phyloP scores from a whole-genome alignment of 1,140 invertebrate genomes.

The Alviniconcha marisindica region DNA sequence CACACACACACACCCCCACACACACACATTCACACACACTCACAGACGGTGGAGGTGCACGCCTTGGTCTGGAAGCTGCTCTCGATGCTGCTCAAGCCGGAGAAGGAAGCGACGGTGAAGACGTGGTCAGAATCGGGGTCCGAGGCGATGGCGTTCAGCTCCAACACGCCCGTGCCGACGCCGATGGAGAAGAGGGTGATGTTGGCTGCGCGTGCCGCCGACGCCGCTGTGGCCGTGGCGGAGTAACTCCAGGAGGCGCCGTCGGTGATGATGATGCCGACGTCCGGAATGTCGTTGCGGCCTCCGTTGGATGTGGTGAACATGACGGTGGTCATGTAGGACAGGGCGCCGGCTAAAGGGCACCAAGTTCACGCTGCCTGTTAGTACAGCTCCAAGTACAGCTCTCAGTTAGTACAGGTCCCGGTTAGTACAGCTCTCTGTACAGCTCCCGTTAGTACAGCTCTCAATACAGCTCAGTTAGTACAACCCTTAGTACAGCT shows the following conservation, averaged over 20 bases:
- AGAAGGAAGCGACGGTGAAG: background rate
- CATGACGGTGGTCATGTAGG: background rate
- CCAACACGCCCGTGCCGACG: background rate
- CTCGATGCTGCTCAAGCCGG: background rate
- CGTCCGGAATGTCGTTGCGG: background rate
- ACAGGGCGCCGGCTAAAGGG: background rate
- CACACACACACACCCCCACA: background rate
- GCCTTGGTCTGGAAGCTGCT: conserved; percentile 2
- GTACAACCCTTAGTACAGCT: too few species aligned
- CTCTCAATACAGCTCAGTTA: too few species aligned
- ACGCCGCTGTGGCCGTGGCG: background rate
- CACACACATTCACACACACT: background rate
- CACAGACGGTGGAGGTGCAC: background rate
- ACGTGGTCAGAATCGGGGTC: conserved; percentile 15
- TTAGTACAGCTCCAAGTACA: too few species aligned
- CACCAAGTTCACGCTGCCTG: too few species aligned
- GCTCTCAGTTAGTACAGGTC: too few species aligned
- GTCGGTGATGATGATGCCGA: conserved; percentile 21
- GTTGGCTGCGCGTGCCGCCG: background rate
- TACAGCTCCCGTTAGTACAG: too few species aligned
- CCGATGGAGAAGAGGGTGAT: conserved; percentile 11
- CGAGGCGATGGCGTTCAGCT: background rate
- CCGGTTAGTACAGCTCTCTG: too few species aligned
- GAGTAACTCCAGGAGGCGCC: background rate
- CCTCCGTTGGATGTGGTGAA: background rate